Conservation (phyloP, 2,888 invertebrate species). For the Troides aeacus region DNA sequence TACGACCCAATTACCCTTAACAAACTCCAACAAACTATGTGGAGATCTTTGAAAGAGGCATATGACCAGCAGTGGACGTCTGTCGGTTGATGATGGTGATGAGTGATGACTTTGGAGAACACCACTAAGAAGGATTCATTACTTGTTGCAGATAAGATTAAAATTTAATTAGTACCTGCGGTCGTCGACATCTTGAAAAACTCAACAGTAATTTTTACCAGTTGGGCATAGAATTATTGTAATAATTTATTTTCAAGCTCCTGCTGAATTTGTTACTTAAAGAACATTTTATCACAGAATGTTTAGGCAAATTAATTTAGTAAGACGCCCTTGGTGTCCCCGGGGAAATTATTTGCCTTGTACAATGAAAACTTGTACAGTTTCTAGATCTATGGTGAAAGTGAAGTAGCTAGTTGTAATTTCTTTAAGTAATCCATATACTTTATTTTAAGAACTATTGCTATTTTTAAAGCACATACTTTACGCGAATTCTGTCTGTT, state of each 20-base stretch:
- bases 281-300: slow-evolving; percentile 41
- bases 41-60: too few species aligned
- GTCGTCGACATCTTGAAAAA: background rate
- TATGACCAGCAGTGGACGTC: too few species aligned
- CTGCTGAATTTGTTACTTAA: background rate
- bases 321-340: slow-evolving; percentile 47
- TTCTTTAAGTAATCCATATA: background rate
- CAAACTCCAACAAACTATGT: too few species aligned
- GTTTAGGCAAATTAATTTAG: slow-evolving; percentile 73
- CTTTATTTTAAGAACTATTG: too few species aligned
- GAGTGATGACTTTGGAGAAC: background rate
- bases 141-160: background rate
- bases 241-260: slow-evolving; percentile 7
- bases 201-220: background rate
- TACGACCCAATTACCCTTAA: too few species aligned
- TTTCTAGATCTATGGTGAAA: slow-evolving; percentile 1
- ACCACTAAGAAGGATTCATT: background rate
- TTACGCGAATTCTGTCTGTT: too few species aligned
- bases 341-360: slow-evolving; percentile 51
- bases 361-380: background rate
- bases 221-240: background rate
- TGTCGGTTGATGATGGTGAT: too few species aligned
- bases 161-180: background rate
- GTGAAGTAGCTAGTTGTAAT: background rate
- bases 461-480: too few species aligned